Evolutionary conservation across 2,797 vertebrate species (phyloP), one percentile per base, ranked within the genome.

Genomic region (Coilia nasus): DNA sequence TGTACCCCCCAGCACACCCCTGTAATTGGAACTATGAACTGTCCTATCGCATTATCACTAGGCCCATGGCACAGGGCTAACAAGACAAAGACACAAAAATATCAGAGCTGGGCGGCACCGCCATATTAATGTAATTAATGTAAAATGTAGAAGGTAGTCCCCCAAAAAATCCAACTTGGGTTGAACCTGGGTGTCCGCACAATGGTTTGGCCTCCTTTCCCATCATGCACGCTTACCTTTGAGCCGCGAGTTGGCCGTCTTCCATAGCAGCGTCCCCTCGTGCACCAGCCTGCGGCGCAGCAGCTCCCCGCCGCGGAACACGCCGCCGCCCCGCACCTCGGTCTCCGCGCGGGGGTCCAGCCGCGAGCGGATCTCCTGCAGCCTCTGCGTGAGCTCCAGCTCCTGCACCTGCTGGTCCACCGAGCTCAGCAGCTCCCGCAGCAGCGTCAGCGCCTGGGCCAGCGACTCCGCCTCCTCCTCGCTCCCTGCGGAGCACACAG

Each of bases 331-430:
- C 83, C 90, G 93, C 0, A 95, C 94, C 91, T 96, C 93, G 0
- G 94, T 91, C 28, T 95, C 92, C 6, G 96, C 95, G 0, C 97
- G 93, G 0, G 96, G 95, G 31, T 98, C 98, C 93, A 97, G 89
- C 0, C 96, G 95, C 50, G 94, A 91, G 62, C 96, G 97, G 84
- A 99, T 94, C 83, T 98, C 97, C 92, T 97, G 96, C 19, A 98
- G 95, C 81, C 97, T 93, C 9, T 96, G 91, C 0, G 93, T 96
- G 2, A 96, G 94, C 92, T 97, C 97, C 12, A 96, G 92, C 5
- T 97, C 94, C 7, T 97, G 96, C 14, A 99, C 97, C 46, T 98
- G 97, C 89, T 96, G 96, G 71, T 97, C 96, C 83, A 98, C 94
- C 2, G 95, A 93, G 56, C 94, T 95, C 0, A 99, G 94, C 62